These are phyloP conservation scores for Tillus elongatus DNA, from an alignment of 2,888 invertebrate genomes.

Conservation along the genomic window DNA sequence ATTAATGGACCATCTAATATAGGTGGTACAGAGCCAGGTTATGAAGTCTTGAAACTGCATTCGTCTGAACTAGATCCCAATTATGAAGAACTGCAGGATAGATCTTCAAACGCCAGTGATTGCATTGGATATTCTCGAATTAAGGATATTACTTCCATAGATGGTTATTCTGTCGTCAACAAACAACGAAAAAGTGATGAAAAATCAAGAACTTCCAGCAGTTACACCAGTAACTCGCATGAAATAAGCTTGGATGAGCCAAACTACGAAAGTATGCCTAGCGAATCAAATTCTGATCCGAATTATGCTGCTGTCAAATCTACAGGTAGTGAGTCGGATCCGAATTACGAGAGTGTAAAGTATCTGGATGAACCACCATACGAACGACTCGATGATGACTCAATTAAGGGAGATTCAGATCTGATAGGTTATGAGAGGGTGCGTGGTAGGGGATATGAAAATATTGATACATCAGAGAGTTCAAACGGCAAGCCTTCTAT, in stretches of 20 bases:
- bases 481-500: slow-evolving; percentile 21
- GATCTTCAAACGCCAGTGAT: slow-evolving; percentile 37
- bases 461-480: slow-evolving; percentile 26
- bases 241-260: slow-evolving; percentile 47
- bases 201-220: slow-evolving; percentile 49
- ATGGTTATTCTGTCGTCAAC: slow-evolving; percentile 49
- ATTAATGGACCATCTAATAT: slow-evolving; percentile 52
- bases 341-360: slow-evolving; percentile 75
- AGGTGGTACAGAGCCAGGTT: slow-evolving; percentile 57
- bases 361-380: slow-evolving; percentile 53
- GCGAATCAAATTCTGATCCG: slow-evolving; percentile 41
- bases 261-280: slow-evolving; percentile 68
- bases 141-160: slow-evolving; percentile 20
- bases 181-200: slow-evolving; percentile 35
- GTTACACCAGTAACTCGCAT: slow-evolving; percentile 43
- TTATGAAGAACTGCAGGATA: slow-evolving; percentile 63
- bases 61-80: slow-evolving; percentile 60
- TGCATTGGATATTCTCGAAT: slow-evolving; percentile 35
- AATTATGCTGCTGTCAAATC: slow-evolving; percentile 49
- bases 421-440: slow-evolving; percentile 30
- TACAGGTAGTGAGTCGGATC: slow-evolving; percentile 63
- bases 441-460: slow-evolving; percentile 23
- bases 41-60: slow-evolving; percentile 54
- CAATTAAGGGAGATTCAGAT: slow-evolving; percentile 26
- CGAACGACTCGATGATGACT: slow-evolving; percentile 22